Percentiles rank a stretch among this genome's conserved stretches.
phyloP scores from a whole-genome alignment of 2,113 vertebrate species.

The Myrmecobius fasciatus region DNA sequence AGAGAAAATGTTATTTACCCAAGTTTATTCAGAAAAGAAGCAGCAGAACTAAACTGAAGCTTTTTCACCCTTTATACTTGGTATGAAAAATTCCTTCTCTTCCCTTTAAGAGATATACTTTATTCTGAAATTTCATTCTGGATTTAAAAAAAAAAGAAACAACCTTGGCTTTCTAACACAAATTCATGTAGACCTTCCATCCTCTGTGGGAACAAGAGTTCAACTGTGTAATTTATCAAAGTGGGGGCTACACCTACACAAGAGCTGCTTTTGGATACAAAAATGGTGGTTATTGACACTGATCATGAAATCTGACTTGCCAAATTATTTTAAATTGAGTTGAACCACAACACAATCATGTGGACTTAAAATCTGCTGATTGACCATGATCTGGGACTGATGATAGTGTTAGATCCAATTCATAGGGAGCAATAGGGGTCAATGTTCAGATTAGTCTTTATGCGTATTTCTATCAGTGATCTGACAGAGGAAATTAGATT shows the following conservation, averaged over 20 bases:
- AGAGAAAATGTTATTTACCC: not conserved
- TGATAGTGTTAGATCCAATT: not conserved
- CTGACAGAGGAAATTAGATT: not conserved
- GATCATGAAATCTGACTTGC: constrained; percentile 45
- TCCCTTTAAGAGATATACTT: not conserved
- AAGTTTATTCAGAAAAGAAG: not conserved
- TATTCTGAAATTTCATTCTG: not conserved
- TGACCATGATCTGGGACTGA: not conserved
- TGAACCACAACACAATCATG: not conserved
- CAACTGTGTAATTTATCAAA: constrained; percentile 61
- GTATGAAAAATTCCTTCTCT: not conserved
- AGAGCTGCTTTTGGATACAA: constrained; percentile 67
- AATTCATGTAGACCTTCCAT: constrained; percentile 20
- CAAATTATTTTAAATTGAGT: constrained; percentile 43
- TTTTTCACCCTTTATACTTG: not conserved
- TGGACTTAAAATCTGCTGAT: not conserved
- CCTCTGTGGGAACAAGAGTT: constrained; percentile 38
- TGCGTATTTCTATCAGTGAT: not conserved
- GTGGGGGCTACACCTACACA: constrained; percentile 63
- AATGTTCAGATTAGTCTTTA: not conserved
- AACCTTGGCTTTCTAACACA: constrained; percentile 56
- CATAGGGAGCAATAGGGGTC: not conserved
- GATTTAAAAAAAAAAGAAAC: constrained; percentile 18
- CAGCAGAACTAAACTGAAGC: not conserved
- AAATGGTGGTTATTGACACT: constrained; percentile 63